Evolutionary conservation across 2,113 vertebrate species (phyloP).

Genomic region (Nothoprocta perdicaria): DNA sequence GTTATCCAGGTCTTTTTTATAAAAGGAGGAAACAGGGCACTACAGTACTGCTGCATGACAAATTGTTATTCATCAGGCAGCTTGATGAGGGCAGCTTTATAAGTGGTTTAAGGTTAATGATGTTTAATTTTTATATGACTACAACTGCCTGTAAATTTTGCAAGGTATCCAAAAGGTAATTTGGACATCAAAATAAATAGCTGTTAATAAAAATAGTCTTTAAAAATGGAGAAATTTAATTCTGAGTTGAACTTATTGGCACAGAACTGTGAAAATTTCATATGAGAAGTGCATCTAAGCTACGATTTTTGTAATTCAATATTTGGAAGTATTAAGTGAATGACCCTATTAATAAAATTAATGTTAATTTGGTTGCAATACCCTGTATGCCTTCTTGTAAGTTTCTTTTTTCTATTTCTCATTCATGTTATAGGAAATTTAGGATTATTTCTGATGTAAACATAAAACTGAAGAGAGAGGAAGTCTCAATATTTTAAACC

Average conservation of each 20-base stretch:
- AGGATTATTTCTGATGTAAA: not conserved
- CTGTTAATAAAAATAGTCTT: not conserved
- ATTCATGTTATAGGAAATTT: not conserved
- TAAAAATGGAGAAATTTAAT: not conserved
- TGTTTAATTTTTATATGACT: not conserved
- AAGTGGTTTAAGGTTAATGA: constrained; percentile 11
- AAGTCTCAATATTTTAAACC: not conserved
- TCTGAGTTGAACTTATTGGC: not conserved
- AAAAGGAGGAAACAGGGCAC: not conserved
- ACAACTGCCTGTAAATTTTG: not conserved
- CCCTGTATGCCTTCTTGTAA: not conserved
- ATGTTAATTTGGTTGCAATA: not conserved
- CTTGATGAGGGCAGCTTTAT: not conserved
- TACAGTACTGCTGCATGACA: not conserved
- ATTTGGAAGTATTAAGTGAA: not conserved
- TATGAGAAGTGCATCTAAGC: not conserved
- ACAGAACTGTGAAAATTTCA: not conserved
- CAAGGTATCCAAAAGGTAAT: not conserved
- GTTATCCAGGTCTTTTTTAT: not conserved
- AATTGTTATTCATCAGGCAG: not conserved
- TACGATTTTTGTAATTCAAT: constrained; percentile 8
- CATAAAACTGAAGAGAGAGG: not conserved
- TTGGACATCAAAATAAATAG: constrained; percentile 6
- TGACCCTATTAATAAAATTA: not conserved
- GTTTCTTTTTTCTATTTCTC: not conserved